phyloP scores from a whole-genome alignment of 2,888 invertebrate genomes.

The Byasa hedistus region DNA sequence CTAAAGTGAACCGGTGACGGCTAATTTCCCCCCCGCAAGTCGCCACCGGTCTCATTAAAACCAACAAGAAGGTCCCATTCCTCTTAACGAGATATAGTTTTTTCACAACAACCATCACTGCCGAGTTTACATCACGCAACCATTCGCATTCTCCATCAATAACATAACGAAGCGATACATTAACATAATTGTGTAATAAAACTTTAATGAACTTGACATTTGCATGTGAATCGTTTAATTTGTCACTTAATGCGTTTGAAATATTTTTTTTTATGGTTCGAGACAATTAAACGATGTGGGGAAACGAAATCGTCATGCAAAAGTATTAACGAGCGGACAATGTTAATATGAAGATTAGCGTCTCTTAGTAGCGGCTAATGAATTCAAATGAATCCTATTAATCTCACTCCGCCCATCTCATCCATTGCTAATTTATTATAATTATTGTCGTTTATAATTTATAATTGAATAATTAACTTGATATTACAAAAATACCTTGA shows the following conservation, averaged over 20 bases:
- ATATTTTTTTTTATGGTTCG: neutral
- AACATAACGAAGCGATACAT: slow-evolving; percentile 30
- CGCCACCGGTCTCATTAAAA: slow-evolving; percentile 6
- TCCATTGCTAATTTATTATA: slow-evolving; percentile 19
- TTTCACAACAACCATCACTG: neutral
- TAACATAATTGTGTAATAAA: slow-evolving; percentile 36
- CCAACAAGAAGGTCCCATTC: slow-evolving; percentile 8
- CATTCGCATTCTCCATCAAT: slow-evolving; percentile 4
- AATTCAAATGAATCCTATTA: slow-evolving; percentile 24
- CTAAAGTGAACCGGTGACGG: slow-evolving; percentile 5
- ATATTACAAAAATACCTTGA: neutral
- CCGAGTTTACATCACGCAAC: slow-evolving; percentile 6
- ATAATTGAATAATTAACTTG: slow-evolving; percentile 4
- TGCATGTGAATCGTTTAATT: slow-evolving; percentile 34
- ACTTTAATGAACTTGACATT: slow-evolving; percentile 31
- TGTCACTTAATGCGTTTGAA: slow-evolving; percentile 17
- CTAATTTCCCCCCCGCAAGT: slow-evolving; percentile 4
- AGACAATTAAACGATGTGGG: neutral
- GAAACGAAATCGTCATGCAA: neutral
- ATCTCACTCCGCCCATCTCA: slow-evolving; percentile 13
- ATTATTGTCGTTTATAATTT: slow-evolving; percentile 13
- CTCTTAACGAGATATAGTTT: slow-evolving; percentile 5
- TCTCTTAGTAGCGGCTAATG: slow-evolving; percentile 10
- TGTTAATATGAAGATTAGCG: slow-evolving; percentile 20
- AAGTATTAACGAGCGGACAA: slow-evolving; percentile 3